A percentile compares a stretch with the other conserved stretches of the same genome.
Evolutionary conservation across 2,797 vertebrate genomes (phyloP).

Genomic region (Centroberyx gerrardi): DNA sequence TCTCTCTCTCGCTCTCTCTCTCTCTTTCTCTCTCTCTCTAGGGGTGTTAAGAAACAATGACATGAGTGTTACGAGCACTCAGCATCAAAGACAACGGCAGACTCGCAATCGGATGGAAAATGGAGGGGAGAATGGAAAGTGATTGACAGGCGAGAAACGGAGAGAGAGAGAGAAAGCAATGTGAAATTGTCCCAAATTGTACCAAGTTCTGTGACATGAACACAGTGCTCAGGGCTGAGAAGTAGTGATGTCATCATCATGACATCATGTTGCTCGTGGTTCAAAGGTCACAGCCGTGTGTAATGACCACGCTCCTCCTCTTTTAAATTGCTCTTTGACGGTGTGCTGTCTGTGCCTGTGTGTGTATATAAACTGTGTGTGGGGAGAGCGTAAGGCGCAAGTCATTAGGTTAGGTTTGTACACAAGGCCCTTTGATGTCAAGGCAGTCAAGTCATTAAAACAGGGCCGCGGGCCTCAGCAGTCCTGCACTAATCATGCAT

Average conservation of each 20-base stretch:
- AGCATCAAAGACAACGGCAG: constrained; percentile 37
- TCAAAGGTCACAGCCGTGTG: not conserved
- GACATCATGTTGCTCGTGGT: not conserved
- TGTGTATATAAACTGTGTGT: constrained; percentile 19
- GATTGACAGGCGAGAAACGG: not conserved
- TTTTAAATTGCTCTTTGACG: not conserved
- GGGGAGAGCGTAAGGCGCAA: constrained; percentile 24
- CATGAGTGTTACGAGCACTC: not conserved
- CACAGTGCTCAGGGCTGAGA: not conserved
- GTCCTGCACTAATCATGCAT: constrained; percentile 31
- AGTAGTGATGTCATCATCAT: not conserved
- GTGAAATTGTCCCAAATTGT: not conserved
- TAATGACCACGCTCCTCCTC: constrained; percentile 20
- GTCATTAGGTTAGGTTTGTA: constrained; percentile 39
- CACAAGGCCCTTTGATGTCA: constrained; percentile 56
- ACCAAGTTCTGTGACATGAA: not conserved
- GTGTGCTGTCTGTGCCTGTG: constrained; percentile 4
- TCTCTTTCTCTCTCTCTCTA: constrained; percentile 12
- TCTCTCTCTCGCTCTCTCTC: not conserved
- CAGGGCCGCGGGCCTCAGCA: constrained; percentile 46
- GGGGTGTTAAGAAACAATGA: constrained; percentile 6
- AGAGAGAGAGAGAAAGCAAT: constrained; percentile 10
- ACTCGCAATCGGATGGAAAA: constrained; percentile 28
- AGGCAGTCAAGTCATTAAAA: constrained; percentile 61
- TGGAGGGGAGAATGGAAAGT: not conserved